Evolutionary conservation across 92 coral and sea anemone genomes (phyloP), one percentile per base, ranked within the genome.

Genomic region (Montipora capitata): DNA sequence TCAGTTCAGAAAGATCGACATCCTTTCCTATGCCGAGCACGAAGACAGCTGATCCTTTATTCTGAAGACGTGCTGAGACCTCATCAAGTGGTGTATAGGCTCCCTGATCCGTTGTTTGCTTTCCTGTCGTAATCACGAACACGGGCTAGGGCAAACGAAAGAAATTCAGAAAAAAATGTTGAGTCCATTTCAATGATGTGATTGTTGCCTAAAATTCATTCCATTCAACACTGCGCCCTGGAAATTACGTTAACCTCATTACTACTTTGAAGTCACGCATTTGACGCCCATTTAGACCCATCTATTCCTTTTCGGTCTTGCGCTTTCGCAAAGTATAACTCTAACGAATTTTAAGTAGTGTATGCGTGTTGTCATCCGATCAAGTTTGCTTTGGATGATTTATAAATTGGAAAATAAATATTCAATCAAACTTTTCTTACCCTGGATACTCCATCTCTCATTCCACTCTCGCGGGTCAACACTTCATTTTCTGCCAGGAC

Each of bases 401-500:
- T n/a, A n/a, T n/a, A n/a, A n/a, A n/a, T 45, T 45, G 7, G 63
- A 14, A 57, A 11, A 14, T 3, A 11, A 4, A 3, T 57, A 57
- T 10, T 7, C 5, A 57, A 57, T 10, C n/a, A 17, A 5, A 13
- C 14, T 38, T 35, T 2, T 38, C 20, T 42, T 45, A 81, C 86
- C 78, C 40, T 81, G 4, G 76, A 41, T 2, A 81, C 63, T 0
- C 27, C 27, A 71, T 67, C 48, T 49, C 97, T 61, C 16, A 87
- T 85, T 39, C 97, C 97, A 0, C 86, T 89, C n/a, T 56, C 71
- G 9, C 83, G 87, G 87, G 80, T 94, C 73, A 94, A 77, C 92
- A 94, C 90, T 70, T 94, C 93, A 82, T 94, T 94, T 65, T 84
- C 71, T 5, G 93, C 97, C 92, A 92, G 69, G 68, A 81, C 87